A percentile compares a stretch with the other conserved stretches of the same genome.
Conservation (phyloP, 2,797 vertebrate genomes). For the Coendou prehensilis region DNA sequence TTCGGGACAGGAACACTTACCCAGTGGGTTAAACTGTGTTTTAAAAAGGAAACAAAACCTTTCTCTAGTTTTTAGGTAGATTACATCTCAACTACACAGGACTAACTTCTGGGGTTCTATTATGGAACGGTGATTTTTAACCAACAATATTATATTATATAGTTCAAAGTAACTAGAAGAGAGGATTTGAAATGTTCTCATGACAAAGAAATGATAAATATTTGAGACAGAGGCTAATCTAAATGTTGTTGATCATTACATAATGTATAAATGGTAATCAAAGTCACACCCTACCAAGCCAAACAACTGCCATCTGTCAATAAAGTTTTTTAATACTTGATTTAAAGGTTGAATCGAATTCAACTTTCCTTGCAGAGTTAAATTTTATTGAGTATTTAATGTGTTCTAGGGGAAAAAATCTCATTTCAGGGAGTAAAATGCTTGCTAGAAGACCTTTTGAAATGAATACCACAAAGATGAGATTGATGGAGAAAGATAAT, state of each 20-base stretch:
- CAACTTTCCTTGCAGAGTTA: background rate
- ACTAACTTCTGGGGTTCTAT: background rate
- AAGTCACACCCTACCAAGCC: background rate
- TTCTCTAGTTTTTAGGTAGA: conserved; percentile 1
- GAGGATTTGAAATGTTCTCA: background rate
- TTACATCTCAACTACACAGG: background rate
- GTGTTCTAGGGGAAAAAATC: background rate
- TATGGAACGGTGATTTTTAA: background rate
- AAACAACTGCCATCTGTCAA: background rate
- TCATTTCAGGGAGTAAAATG: conserved; percentile 47
- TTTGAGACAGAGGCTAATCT: background rate
- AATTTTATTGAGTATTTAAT: conserved; percentile 30
- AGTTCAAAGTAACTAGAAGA: background rate
- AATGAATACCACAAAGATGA: background rate
- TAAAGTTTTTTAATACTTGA: conserved; percentile 2
- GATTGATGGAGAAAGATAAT: background rate
- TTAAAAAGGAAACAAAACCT: background rate
- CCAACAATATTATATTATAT: background rate
- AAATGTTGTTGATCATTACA: background rate
- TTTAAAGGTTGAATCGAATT: conserved; percentile 28
- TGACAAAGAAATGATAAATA: background rate
- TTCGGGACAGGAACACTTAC: background rate
- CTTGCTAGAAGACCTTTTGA: background rate
- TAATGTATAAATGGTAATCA: background rate
- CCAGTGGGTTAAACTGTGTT: background rate